Conservation (phyloP, 2,888 invertebrate species). For the Bellardia bayeri region DNA sequence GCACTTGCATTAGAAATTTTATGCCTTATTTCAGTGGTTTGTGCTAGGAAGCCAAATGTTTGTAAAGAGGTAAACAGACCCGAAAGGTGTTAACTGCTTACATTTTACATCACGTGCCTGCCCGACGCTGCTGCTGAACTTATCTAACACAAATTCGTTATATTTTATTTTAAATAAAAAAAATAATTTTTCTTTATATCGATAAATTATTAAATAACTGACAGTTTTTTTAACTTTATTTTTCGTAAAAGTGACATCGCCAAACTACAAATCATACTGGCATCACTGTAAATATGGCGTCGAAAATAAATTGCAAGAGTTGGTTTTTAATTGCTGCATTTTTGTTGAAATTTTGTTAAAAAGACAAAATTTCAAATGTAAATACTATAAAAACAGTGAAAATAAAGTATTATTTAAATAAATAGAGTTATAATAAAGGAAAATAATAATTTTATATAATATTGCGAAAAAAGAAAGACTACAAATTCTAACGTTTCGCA, state of each 20-base stretch:
- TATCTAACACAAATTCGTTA: too few relatives aligned
- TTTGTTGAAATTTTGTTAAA: conserved; percentile 39
- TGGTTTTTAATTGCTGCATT: conserved; percentile 50
- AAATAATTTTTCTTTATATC: too few relatives aligned
- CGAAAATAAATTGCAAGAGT: conserved; percentile 33
- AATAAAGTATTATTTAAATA: background rate
- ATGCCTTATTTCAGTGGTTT: too few relatives aligned
- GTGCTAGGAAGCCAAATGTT: too few relatives aligned
- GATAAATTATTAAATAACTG: too few relatives aligned
- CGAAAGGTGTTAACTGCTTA: too few relatives aligned
- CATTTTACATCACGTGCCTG: too few relatives aligned
- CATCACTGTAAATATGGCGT: conserved; percentile 59
- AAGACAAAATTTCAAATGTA: conserved; percentile 18
- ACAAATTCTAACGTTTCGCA: conserved; percentile 38
- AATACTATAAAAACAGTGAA: conserved; percentile 23
- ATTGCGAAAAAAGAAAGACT: background rate
- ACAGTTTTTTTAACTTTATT: background rate
- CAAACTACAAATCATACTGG: background rate
- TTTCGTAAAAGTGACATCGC: background rate
- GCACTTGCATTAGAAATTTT: too few relatives aligned
- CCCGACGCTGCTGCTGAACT: too few relatives aligned
- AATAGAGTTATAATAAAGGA: background rate
- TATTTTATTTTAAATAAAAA: too few relatives aligned
- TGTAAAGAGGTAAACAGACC: too few relatives aligned
- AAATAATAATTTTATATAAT: background rate